phyloP scores from a whole-genome alignment of 2,113 vertebrate genomes.

The Paramisgurnus dabryanus region DNA sequence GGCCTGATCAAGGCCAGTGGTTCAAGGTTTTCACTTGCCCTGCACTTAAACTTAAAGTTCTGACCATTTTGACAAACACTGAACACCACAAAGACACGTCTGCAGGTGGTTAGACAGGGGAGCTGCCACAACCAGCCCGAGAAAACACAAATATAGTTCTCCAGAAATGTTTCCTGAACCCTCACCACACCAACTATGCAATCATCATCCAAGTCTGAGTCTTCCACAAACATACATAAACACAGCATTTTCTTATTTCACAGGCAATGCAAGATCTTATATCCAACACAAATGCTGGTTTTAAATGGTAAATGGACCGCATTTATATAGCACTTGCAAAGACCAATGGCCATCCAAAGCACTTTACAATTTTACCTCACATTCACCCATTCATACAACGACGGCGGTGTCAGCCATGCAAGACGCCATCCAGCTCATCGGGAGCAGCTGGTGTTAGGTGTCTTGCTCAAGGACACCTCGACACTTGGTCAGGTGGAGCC shows the following conservation, averaged over 20 bases:
- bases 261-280: slow-evolving; percentile 18
- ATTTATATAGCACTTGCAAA: too few relatives aligned
- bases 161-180: slow-evolving; percentile 56
- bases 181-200: slow-evolving; percentile 55
- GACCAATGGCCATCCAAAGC: too few relatives aligned
- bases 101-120: slow-evolving; percentile 54
- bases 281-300: slow-evolving; percentile 1
- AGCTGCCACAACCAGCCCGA: slow-evolving; percentile 53
- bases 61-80: slow-evolving; percentile 39
- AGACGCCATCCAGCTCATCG: too few relatives aligned
- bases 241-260: slow-evolving; percentile 29
- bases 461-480: too few relatives aligned
- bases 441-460: too few relatives aligned
- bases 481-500: too few relatives aligned
- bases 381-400: too few relatives aligned
- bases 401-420: too few relatives aligned
- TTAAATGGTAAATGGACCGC: neutral
- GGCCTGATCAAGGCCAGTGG: too few relatives aligned
- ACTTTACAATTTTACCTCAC: too few relatives aligned
- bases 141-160: slow-evolving; percentile 58
- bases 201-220: slow-evolving; percentile 43
- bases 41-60: slow-evolving; percentile 37
- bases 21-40: too few relatives aligned
- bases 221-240: slow-evolving; percentile 50
- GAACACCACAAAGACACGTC: slow-evolving; percentile 52